A percentile compares a stretch with the other conserved stretches of the same genome.
These are phyloP conservation scores for Penaeus vannamei DNA, from an alignment of 1,140 invertebrate genomes.

Conservation along the genomic window DNA sequence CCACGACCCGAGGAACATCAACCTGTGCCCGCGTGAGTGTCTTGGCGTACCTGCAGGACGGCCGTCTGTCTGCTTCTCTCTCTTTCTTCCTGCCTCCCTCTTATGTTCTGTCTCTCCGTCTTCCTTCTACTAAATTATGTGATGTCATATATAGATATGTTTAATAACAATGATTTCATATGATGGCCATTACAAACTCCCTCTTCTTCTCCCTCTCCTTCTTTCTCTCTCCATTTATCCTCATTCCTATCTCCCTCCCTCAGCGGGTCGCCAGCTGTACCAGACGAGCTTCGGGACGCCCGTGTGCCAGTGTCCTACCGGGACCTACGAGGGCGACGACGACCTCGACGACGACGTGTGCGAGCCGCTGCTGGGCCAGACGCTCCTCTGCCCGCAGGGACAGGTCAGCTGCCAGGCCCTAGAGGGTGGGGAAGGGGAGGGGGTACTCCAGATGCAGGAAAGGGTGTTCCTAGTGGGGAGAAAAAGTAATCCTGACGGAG, in stretches of 20 bases:
- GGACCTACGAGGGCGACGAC: slow-evolving; percentile 57
- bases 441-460: neutral
- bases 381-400: slow-evolving; percentile 20
- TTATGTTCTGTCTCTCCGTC: too few relatives aligned
- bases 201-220: too few relatives aligned
- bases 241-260: neutral
- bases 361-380: slow-evolving; percentile 45
- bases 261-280: slow-evolving; percentile 55
- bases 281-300: slow-evolving; percentile 48
- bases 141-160: too few relatives aligned
- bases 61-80: too few relatives aligned
- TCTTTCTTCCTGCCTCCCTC: too few relatives aligned
- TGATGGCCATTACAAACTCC: too few relatives aligned
- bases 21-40: slow-evolving; percentile 53
- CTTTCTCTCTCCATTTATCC: too few relatives aligned
- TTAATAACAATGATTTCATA: too few relatives aligned
- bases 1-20: slow-evolving; percentile 40
- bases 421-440: neutral
- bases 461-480: neutral
- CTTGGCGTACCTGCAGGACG: too few relatives aligned
- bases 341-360: slow-evolving; percentile 58
- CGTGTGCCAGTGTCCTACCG: slow-evolving; percentile 54
- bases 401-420: slow-evolving; percentile 15
- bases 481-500: too few relatives aligned
- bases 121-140: too few relatives aligned